A percentile compares a stretch with the other conserved stretches of the same genome.
These are phyloP conservation scores for Papilio xuthus DNA, from an alignment of 1,140 invertebrate species.

Conservation along the genomic window DNA sequence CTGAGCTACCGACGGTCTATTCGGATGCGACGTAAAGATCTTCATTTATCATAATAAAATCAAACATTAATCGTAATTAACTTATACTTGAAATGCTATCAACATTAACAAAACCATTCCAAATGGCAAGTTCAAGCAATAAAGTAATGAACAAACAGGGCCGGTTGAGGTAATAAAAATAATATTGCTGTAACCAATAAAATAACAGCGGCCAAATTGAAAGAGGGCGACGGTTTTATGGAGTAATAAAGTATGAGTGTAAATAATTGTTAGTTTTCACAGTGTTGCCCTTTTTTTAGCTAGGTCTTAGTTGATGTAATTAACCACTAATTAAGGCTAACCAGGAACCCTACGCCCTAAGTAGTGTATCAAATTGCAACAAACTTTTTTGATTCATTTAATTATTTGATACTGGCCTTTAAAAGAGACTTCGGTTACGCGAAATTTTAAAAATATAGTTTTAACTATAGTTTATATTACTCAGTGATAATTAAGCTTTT, in stretches of 20 bases:
- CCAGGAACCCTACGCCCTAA: neutral
- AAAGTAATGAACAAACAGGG: constrained; percentile 54
- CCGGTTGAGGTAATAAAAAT: constrained; percentile 63
- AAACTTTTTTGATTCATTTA: neutral
- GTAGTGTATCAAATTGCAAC: neutral
- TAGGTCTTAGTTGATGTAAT: neutral
- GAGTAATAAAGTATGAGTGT: constrained; percentile 56
- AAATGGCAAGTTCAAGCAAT: constrained; percentile 40
- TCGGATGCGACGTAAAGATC: neutral
- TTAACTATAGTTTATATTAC: too few species aligned
- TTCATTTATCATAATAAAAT: neutral
- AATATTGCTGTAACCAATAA: constrained; percentile 54
- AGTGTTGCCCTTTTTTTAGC: constrained; percentile 7
- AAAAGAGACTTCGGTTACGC: too few species aligned
- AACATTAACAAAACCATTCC: constrained; percentile 36
- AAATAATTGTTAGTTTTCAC: constrained; percentile 21
- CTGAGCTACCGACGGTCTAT: too few species aligned
- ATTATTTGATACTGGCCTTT: too few species aligned
- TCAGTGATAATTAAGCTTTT: too few species aligned
- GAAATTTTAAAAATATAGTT: too few species aligned
- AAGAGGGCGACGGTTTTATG: constrained; percentile 61
- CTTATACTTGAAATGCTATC: neutral
- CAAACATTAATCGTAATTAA: constrained; percentile 2
- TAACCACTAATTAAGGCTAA: neutral
- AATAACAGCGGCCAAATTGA: constrained; percentile 55